Percentiles rank a stretch among this genome's conserved stretches.
phyloP scores from a whole-genome alignment of 1,140 invertebrate genomes.

The Popillia japonica region DNA sequence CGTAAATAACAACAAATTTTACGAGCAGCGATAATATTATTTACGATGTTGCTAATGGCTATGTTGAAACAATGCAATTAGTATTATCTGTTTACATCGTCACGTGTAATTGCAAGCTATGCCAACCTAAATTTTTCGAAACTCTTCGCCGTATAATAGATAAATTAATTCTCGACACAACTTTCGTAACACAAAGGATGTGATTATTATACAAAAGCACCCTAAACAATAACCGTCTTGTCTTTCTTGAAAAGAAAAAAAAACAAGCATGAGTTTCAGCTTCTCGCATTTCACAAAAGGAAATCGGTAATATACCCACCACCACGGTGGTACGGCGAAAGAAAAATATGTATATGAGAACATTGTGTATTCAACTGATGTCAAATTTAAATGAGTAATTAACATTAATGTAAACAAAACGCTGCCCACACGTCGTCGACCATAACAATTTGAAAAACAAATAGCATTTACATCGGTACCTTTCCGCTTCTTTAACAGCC shows the following conservation, averaged over 20 bases:
- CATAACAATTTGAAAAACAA: background rate
- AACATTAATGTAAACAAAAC: constrained; percentile 19
- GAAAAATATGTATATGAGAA: constrained; percentile 10
- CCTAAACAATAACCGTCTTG: background rate
- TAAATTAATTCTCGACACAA: too few relatives aligned
- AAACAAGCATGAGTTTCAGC: constrained; percentile 12
- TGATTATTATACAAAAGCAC: background rate
- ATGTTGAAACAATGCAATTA: constrained; percentile 25
- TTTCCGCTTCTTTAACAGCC: background rate
- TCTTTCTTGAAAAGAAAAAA: background rate
- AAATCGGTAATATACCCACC: background rate
- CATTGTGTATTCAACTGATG: constrained; percentile 1
- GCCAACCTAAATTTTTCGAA: background rate
- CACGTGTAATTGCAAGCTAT: background rate
- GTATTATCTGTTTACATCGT: constrained; percentile 1
- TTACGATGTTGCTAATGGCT: constrained; percentile 14
- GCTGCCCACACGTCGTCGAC: background rate
- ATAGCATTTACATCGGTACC: constrained; percentile 3
- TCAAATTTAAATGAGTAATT: constrained; percentile 15
- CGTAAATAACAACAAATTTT: background rate
- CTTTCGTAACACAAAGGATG: background rate
- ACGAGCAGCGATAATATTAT: constrained; percentile 10
- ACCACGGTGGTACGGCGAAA: background rate
- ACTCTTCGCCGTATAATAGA: too few relatives aligned
- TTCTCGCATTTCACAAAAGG: constrained; percentile 10